A percentile compares a stretch with the other conserved stretches of the same genome.
These are phyloP conservation scores for Mastomys coucha DNA, from an alignment of 2,113 vertebrate species.

Conservation along the genomic window DNA sequence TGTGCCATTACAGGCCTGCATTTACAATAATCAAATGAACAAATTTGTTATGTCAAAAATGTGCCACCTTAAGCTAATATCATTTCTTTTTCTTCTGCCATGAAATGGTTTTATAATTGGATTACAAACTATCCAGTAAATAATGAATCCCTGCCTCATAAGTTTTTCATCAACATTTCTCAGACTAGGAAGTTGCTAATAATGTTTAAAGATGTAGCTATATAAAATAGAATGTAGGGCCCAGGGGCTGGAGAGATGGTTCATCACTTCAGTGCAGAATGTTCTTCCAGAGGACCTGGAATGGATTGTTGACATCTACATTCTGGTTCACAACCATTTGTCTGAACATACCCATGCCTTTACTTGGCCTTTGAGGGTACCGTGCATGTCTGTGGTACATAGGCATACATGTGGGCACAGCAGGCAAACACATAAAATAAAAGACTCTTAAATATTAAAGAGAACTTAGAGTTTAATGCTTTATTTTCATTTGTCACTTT, in stretches of 20 bases:
- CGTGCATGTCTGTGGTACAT: not conserved
- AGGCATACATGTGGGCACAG: not conserved
- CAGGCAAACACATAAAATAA: not conserved
- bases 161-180: not conserved
- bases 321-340: not conserved
- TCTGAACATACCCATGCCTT: too few relatives aligned
- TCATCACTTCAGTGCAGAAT: not conserved
- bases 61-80: not conserved
- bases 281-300: not conserved
- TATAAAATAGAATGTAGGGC: not conserved
- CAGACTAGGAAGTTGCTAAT: not conserved
- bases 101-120: not conserved
- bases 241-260: not conserved
- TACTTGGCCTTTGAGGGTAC: too few relatives aligned
- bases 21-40: not conserved
- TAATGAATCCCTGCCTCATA: not conserved
- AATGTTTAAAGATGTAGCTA: not conserved
- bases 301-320: too few relatives aligned
- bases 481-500: not conserved
- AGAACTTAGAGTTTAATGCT: not conserved
- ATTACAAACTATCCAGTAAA: not conserved
- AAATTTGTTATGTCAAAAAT: not conserved
- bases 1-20: too few relatives aligned
- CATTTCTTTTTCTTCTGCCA: constrained; percentile 1
- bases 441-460: not conserved